Evolutionary conservation across 2,113 vertebrate genomes (phyloP), one percentile per base, ranked within the genome.

Genomic region (Tragelaphus strepsiceros): DNA sequence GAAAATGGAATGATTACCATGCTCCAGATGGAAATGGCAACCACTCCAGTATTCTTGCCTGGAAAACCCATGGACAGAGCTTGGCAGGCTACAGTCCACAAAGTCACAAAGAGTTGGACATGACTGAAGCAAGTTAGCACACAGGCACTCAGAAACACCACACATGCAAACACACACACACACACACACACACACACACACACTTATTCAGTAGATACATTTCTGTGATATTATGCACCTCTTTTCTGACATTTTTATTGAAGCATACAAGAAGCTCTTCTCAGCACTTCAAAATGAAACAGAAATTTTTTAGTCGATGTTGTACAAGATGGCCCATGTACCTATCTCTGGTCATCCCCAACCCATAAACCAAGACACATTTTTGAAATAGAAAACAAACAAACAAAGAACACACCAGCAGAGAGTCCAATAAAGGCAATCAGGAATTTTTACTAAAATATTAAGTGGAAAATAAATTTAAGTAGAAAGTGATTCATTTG

Each of bases 81-180:
- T 39, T 39, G 67, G 67, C 17, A n/a, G 67, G n/a, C 67, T 39
- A 39, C n/a, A 39, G n/a, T 39, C 19, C n/a, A 74, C n/a, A 71
- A 22, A n/a, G n/a, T 71, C n/a, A 71, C n/a, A 71, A 71, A 71
- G 5, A 39, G 10, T 12, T n/a, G n/a, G 67, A 71, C 19, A 22
- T 71, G 67, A 71, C n/a, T 71, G 67, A 71, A 71, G 19, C 67
- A 71, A 71, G n/a, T 39, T 22, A 39, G 67, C n/a, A 71, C 67
- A 22, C 3, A 35, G n/a, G n/a, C 19, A 71, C 0, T 0, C n/a
- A 71, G 67, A 39, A 39, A 71, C 4, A 62, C 1, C 5, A 71
- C 17, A 49, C 4, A 62, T 6, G 8, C 30, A 46, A 3, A 32
- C 2, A 46, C 58, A 83, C 21, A 15, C 54, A n/a, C 5, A 67